Percentiles rank a stretch among this genome's conserved stretches.
Conservation (phyloP, 2,797 vertebrate species). For the Lateolabrax maculatus region DNA sequence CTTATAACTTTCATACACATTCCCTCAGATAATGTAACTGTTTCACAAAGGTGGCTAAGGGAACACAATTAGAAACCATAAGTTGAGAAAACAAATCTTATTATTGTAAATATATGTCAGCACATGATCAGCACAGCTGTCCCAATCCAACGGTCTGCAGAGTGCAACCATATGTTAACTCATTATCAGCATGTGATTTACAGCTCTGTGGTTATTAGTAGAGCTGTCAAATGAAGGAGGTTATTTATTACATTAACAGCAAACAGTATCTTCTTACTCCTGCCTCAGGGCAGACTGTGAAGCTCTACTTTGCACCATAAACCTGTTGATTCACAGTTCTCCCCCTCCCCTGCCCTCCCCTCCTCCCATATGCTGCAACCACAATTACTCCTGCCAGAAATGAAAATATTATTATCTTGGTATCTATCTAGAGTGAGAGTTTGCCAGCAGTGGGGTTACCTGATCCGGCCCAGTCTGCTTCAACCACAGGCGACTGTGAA, state of each 20-base stretch:
- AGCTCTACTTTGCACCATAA: constrained; percentile 29
- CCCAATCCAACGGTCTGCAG: constrained; percentile 9
- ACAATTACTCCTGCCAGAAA: constrained; percentile 63
- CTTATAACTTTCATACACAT: not conserved
- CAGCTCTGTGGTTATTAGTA: constrained; percentile 52
- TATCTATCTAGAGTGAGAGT: constrained; percentile 68
- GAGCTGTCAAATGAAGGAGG: constrained; percentile 57
- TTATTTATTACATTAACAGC: constrained; percentile 67
- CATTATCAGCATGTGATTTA: constrained; percentile 38
- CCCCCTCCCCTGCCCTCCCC: constrained; percentile 24
- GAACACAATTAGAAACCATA: not conserved
- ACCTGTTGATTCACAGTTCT: constrained; percentile 67
- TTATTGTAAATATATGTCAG: not conserved
- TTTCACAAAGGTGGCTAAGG: not conserved
- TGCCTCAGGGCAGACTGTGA: constrained; percentile 57
- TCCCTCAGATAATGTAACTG: not conserved
- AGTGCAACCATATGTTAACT: not conserved
- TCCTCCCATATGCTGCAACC: constrained; percentile 22
- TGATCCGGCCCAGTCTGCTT: constrained; percentile 68
- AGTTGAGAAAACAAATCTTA: not conserved
- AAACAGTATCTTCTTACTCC: constrained; percentile 72
- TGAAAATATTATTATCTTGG: constrained; percentile 76
- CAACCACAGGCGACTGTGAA: constrained; percentile 65
- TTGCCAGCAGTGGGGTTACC: constrained; percentile 75
- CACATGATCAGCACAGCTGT: constrained; percentile 9